These are phyloP conservation scores for Scleropages formosus DNA, from an alignment of 2,797 vertebrate species.

Conservation along the genomic window DNA sequence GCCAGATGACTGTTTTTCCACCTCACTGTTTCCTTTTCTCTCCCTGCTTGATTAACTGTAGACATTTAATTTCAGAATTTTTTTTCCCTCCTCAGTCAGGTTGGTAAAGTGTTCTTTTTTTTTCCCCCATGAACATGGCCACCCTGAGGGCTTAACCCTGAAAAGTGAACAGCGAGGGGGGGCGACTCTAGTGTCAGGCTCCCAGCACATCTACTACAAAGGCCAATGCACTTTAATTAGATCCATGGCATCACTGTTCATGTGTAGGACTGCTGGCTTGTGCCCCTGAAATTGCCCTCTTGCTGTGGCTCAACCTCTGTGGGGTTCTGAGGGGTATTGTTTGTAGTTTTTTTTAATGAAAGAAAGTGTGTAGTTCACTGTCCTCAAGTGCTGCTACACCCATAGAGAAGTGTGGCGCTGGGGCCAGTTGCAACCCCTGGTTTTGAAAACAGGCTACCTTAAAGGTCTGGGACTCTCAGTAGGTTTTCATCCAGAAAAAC, in stretches of 20 bases:
- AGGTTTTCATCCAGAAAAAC: too few species aligned
- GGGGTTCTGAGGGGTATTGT: neutral
- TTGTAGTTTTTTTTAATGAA: neutral
- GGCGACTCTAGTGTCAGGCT: neutral
- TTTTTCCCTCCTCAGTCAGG: too few species aligned
- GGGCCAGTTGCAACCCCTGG: too few species aligned
- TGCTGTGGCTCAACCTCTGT: too few species aligned
- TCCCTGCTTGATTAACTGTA: neutral
- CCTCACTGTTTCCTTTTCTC: neutral
- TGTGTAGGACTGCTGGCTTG: neutral
- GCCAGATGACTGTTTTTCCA: too few species aligned
- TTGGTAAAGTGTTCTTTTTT: too few species aligned
- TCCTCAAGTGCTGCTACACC: neutral
- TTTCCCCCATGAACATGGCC: constrained; percentile 7
- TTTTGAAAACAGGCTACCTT: too few species aligned
- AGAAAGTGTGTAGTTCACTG: neutral
- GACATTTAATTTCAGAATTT: neutral
- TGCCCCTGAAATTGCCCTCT: neutral
- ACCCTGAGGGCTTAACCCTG: constrained; percentile 1
- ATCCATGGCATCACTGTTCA: neutral
- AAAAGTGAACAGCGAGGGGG: neutral
- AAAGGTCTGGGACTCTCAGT: too few species aligned
- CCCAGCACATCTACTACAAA: neutral
- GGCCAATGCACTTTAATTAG: neutral
- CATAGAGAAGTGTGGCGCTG: too few species aligned